Percentiles rank a stretch among this genome's conserved stretches.
Conservation (phyloP, 2,797 vertebrate genomes). For the Phoebastria nigripes region DNA sequence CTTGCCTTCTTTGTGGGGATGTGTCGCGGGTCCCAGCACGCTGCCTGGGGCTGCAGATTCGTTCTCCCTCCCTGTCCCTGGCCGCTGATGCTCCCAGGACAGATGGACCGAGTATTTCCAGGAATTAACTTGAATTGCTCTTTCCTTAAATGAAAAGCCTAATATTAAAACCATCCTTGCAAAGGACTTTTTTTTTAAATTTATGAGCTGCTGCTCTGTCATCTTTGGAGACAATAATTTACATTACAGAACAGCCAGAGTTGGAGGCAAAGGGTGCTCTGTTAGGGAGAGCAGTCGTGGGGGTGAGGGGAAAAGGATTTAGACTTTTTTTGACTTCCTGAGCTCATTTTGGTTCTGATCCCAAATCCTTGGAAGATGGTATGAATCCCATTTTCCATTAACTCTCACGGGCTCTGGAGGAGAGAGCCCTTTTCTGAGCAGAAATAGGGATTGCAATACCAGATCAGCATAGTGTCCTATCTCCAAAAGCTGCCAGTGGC, state of each 20-base stretch:
- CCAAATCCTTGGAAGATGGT: neutral
- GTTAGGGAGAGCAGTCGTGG: neutral
- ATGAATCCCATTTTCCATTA: slow-evolving; percentile 28
- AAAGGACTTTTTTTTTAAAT: neutral
- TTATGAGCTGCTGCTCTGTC: slow-evolving; percentile 6
- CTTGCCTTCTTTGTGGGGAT: slow-evolving; percentile 37
- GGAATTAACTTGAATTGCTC: slow-evolving; percentile 17
- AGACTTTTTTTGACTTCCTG: neutral
- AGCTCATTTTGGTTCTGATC: slow-evolving; percentile 17
- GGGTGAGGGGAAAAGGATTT: neutral
- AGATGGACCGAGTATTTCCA: neutral
- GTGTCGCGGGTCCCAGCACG: neutral
- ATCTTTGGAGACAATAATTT: neutral
- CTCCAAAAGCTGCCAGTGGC: slow-evolving; percentile 42
- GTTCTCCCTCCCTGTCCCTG: neutral
- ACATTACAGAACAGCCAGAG: neutral
- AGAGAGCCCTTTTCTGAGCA: slow-evolving; percentile 29
- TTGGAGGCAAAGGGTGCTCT: neutral
- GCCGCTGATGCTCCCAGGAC: neutral
- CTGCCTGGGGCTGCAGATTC: neutral
- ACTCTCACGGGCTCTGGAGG: neutral
- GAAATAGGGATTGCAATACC: neutral
- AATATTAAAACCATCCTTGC: neutral
- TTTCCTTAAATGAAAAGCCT: slow-evolving; percentile 18
- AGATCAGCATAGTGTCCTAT: neutral